Conservation (phyloP, 23 tunicate species). For the Phallusia fumigata region DNA sequence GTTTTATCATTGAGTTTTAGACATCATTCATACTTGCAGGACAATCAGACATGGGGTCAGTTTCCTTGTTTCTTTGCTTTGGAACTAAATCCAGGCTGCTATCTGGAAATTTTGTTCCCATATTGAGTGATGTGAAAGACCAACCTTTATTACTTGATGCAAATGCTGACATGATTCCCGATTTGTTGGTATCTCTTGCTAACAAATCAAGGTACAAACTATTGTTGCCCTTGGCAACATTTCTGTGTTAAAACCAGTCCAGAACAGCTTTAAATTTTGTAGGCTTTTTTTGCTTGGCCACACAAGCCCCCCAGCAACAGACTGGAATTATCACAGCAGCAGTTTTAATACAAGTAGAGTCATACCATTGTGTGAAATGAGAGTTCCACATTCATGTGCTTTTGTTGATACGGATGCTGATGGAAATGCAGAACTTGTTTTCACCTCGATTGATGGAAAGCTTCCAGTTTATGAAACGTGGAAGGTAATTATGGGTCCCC, state of each 20-base stretch:
- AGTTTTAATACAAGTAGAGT: background rate
- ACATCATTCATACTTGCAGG: background rate
- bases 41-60: background rate
- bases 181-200: slow-evolving; percentile 63
- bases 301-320: background rate
- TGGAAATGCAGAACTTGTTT: slow-evolving; percentile 55
- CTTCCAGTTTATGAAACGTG: slow-evolving; percentile 35
- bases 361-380: background rate
- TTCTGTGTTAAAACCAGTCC: no score
- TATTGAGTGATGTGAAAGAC: slow-evolving; percentile 18
- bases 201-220: slow-evolving; percentile 52
- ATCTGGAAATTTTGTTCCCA: background rate
- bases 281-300: slow-evolving; percentile 47
- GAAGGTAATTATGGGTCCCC: no score
- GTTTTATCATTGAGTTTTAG: no score
- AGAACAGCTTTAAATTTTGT: background rate
- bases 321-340: slow-evolving; percentile 5
- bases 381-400: slow-evolving; percentile 60
- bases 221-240: background rate
- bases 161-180: slow-evolving; percentile 67
- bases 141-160: slow-evolving; percentile 86
- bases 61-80: background rate
- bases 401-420: slow-evolving; percentile 66
- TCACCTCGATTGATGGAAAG: slow-evolving; percentile 31
- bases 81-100: background rate